Percentiles rank a stretch among this genome's conserved stretches.
Evolutionary conservation across 1,140 invertebrate species (phyloP).

Genomic region (Diachasmimorpha longicaudata): DNA sequence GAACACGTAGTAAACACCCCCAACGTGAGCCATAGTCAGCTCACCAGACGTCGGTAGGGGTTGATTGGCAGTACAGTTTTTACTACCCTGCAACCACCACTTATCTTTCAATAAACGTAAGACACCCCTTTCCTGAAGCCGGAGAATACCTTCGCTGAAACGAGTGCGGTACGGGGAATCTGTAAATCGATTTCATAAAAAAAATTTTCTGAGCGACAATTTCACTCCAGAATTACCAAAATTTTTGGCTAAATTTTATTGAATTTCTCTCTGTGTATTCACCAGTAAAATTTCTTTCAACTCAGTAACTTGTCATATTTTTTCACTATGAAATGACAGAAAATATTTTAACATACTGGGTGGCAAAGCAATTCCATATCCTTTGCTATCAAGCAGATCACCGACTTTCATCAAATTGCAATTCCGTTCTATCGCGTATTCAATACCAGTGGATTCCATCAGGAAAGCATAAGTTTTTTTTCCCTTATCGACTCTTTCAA

Average conservation of each 20-base stretch:
- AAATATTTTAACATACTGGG: slow-evolving; percentile 61
- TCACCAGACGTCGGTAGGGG: slow-evolving; percentile 51
- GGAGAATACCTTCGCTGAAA: slow-evolving; percentile 77
- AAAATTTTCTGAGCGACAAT: too few relatives aligned
- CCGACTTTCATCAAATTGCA: slow-evolving; percentile 83
- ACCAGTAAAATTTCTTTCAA: too few relatives aligned
- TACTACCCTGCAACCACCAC: slow-evolving; percentile 76
- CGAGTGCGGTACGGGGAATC: slow-evolving; percentile 76
- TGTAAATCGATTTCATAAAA: slow-evolving; percentile 44
- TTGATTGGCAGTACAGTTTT: slow-evolving; percentile 32
- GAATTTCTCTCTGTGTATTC: too few relatives aligned
- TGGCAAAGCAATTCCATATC: slow-evolving; percentile 80
- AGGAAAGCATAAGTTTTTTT: slow-evolving; percentile 72
- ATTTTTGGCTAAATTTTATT: too few relatives aligned
- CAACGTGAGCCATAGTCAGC: slow-evolving; percentile 80
- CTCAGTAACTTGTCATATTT: too few relatives aligned
- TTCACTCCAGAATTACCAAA: too few relatives aligned
- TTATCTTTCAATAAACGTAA: slow-evolving; percentile 80
- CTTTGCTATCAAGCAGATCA: slow-evolving; percentile 77
- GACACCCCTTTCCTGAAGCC: slow-evolving; percentile 81
- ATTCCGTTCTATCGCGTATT: slow-evolving; percentile 71
- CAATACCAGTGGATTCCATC: slow-evolving; percentile 76
- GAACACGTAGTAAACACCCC: slow-evolving; percentile 90
- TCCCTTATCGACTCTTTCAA: slow-evolving; percentile 76
- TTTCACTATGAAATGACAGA: too few relatives aligned